Conservation (phyloP, 2,888 invertebrate genomes). For the Nesidiocoris tenuis region DNA sequence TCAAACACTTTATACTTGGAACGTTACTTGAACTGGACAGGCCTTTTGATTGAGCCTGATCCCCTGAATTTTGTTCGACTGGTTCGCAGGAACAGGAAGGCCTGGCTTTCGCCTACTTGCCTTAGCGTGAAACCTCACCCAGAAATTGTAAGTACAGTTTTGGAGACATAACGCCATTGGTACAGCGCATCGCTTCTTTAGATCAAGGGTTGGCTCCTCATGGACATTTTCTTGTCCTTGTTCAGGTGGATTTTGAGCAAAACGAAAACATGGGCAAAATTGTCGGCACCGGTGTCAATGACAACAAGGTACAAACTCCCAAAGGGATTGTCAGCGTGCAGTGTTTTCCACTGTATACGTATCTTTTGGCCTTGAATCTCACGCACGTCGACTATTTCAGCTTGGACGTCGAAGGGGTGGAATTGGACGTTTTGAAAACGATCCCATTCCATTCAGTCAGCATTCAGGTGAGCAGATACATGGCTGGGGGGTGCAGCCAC, state of each 20-base stretch:
- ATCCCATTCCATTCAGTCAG: constrained; percentile 58
- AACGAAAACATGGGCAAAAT: constrained; percentile 56
- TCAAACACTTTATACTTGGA: constrained; percentile 60
- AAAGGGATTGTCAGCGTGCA: constrained; percentile 55
- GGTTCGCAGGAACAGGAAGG: constrained; percentile 56
- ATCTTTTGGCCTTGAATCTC: constrained; percentile 57
- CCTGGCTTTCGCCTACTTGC: constrained; percentile 57
- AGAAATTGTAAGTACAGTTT: constrained; percentile 54
- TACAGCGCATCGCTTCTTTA: neutral
- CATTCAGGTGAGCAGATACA: constrained; percentile 55
- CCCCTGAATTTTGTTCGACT: constrained; percentile 57
- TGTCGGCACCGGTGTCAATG: constrained; percentile 50
- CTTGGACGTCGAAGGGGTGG: constrained; percentile 60
- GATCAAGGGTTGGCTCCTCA: neutral
- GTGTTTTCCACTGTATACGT: constrained; percentile 59
- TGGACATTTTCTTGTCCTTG: too few relatives aligned
- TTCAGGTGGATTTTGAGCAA: constrained; percentile 56
- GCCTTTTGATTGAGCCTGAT: constrained; percentile 59
- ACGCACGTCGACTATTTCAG: constrained; percentile 60
- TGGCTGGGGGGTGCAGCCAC: too few relatives aligned
- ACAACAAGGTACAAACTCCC: constrained; percentile 45
- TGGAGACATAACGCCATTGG: neutral
- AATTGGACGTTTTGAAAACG: constrained; percentile 58
- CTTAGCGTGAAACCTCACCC: constrained; percentile 56
- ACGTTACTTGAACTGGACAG: constrained; percentile 57